These are phyloP conservation scores for Calyptomena viridis DNA, from an alignment of 2,113 vertebrate species.

Conservation along the genomic window DNA sequence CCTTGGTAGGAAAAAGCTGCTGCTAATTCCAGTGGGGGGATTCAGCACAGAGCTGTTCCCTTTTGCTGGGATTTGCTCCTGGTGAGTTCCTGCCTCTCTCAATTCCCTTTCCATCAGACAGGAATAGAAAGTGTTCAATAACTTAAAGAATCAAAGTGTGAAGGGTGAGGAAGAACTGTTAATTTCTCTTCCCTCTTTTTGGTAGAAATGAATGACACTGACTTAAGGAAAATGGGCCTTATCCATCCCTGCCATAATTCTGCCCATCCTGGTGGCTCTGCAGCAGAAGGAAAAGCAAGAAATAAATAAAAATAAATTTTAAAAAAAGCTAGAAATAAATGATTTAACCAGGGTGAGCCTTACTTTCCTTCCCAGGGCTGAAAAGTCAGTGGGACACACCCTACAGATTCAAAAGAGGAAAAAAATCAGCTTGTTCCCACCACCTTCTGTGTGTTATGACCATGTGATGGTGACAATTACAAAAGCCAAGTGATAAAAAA, in stretches of 20 bases:
- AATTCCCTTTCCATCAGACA: not conserved
- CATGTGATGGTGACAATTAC: no score
- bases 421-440: not conserved
- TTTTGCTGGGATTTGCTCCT: not conserved
- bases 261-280: not conserved
- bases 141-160: constrained; percentile 5
- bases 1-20: not conserved
- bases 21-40: not conserved
- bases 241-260: not conserved
- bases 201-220: not conserved
- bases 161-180: not conserved
- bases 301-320: no score
- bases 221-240: not conserved
- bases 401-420: not conserved
- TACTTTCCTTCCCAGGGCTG: not conserved
- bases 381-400: not conserved
- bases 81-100: not conserved
- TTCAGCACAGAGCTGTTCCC: not conserved
- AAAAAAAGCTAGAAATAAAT: no score
- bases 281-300: not conserved
- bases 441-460: not conserved
- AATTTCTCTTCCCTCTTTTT: not conserved
- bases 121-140: constrained; percentile 28
- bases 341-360: not conserved
- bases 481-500: not conserved